These are phyloP conservation scores for Aporophyla nigra DNA, from an alignment of 2,888 invertebrate species.

Conservation along the genomic window DNA sequence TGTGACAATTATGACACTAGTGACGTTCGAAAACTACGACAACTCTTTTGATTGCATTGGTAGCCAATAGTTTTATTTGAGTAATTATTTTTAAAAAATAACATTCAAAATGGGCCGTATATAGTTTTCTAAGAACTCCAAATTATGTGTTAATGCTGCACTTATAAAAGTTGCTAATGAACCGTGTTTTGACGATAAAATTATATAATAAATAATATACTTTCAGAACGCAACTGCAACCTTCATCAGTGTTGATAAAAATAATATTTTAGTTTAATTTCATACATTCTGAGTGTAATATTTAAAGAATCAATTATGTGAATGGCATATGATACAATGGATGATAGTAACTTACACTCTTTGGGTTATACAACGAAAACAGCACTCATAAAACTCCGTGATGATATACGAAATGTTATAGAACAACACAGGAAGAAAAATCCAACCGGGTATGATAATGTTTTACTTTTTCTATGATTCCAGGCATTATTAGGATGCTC, in stretches of 20 bases:
- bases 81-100: neutral
- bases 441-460: conserved; percentile 79
- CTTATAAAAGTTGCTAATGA: neutral
- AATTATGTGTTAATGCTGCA: neutral
- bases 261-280: conserved; percentile 40
- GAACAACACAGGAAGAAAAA: conserved; percentile 92
- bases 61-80: neutral
- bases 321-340: conserved; percentile 75
- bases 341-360: conserved; percentile 78
- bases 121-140: neutral
- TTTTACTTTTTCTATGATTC: conserved; percentile 16
- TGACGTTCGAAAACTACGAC: conserved; percentile 20
- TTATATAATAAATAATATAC: conserved; percentile 25
- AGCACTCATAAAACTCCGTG: conserved; percentile 93
- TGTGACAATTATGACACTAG: conserved; percentile 32
- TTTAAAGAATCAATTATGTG: conserved; percentile 66
- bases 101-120: neutral
- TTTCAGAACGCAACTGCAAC: conserved; percentile 52
- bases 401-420: conserved; percentile 93
- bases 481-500: neutral
- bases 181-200: neutral
- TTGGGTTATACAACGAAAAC: conserved; percentile 92
- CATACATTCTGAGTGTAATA: conserved; percentile 14
- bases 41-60: neutral
- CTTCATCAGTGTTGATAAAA: conserved; percentile 58